A percentile compares a stretch with the other conserved stretches of the same genome.
These are phyloP conservation scores for Mallotus villosus DNA, from an alignment of 2,797 vertebrate genomes.

Conservation along the genomic window DNA sequence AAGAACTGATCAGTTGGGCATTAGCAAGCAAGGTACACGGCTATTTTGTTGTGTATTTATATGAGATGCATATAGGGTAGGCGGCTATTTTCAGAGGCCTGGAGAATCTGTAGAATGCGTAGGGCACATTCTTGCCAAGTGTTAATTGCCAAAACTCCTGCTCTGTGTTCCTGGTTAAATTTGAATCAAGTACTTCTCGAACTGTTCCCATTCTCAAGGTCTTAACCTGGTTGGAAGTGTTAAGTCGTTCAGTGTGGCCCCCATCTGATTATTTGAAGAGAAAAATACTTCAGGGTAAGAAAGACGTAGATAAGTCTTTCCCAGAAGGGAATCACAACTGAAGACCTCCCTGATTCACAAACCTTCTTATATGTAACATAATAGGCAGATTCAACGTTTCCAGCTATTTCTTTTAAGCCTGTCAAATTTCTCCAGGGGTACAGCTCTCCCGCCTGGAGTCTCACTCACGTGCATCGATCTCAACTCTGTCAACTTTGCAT, in stretches of 20 bases:
- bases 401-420: not conserved
- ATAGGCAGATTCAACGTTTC: too few species aligned
- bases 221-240: conserved; percentile 21
- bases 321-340: conserved; percentile 1
- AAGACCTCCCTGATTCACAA: conserved; percentile 1
- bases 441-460: not conserved
- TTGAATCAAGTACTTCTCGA: conserved; percentile 28
- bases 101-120: not conserved
- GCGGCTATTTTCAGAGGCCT: conserved; percentile 11
- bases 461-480: too few species aligned
- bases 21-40: too few species aligned
- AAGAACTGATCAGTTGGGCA: not conserved
- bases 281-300: conserved; percentile 41
- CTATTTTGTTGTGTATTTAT: too few species aligned
- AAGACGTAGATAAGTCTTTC: conserved; percentile 3
- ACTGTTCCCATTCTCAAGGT: conserved; percentile 28
- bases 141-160: conserved; percentile 11
- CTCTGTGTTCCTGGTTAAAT: conserved; percentile 29
- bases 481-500: too few species aligned
- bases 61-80: too few species aligned
- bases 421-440: too few species aligned
- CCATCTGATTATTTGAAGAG: conserved; percentile 29
- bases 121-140: conserved; percentile 4
- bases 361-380: not conserved
- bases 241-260: not conserved